Conservation (phyloP, 2,113 vertebrate genomes). For the Actenoides hombroni region DNA sequence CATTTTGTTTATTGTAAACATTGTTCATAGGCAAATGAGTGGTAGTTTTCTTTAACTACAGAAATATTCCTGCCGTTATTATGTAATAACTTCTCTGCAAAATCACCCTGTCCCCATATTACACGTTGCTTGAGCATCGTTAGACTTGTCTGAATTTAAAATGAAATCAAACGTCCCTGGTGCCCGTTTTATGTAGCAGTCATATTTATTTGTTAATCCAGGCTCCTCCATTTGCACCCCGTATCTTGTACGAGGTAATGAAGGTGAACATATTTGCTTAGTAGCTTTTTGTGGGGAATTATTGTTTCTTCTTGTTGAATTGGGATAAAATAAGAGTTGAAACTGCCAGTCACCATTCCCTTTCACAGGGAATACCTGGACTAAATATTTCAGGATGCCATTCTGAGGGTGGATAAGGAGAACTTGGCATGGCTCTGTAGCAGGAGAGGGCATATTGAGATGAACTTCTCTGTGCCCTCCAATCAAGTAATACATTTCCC, state of each 20-base stretch:
- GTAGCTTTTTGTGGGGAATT: neutral
- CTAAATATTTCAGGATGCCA: neutral
- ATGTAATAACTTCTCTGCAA: neutral
- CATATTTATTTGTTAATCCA: neutral
- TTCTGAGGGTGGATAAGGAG: neutral
- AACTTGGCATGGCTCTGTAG: neutral
- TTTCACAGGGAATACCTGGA: neutral
- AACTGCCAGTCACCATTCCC: neutral
- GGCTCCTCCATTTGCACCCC: neutral
- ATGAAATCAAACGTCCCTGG: neutral
- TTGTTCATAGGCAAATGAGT: neutral
- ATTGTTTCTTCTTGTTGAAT: neutral
- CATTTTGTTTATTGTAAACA: neutral
- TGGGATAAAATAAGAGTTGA: neutral
- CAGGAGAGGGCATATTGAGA: accelerated
- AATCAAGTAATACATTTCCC: neutral
- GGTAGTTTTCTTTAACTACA: neutral
- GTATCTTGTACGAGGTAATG: neutral
- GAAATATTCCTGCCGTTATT: neutral
- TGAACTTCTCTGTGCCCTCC: neutral
- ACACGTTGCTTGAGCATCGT: neutral
- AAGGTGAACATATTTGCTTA: neutral
- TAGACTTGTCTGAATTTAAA: neutral
- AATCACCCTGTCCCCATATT: neutral
- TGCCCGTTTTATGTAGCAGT: neutral